phyloP scores from a whole-genome alignment of 2,797 vertebrate genomes.

The Myiotriccus ornatus region DNA sequence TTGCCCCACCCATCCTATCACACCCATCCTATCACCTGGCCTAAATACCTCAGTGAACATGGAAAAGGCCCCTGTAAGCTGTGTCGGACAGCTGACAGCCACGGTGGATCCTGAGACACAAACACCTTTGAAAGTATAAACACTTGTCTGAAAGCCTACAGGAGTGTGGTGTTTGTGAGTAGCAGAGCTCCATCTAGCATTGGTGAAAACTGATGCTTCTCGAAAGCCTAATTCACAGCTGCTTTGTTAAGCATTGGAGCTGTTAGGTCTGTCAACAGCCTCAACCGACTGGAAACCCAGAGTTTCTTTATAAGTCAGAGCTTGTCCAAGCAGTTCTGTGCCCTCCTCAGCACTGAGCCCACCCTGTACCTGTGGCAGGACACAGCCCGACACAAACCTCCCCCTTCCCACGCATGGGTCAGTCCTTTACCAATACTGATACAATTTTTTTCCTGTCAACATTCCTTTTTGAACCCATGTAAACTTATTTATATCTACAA shows the following conservation, averaged over 20 bases:
- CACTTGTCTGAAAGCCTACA: background rate
- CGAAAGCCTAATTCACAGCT: background rate
- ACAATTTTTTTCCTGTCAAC: too few relatives aligned
- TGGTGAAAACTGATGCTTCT: background rate
- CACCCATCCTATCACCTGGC: background rate
- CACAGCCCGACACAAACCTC: background rate
- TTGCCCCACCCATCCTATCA: background rate
- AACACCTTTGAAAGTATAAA: background rate
- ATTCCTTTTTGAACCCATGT: background rate
- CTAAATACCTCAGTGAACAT: background rate
- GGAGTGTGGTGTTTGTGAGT: background rate
- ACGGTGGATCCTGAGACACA: background rate
- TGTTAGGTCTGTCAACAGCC: background rate
- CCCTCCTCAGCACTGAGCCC: background rate
- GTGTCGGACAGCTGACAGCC: background rate
- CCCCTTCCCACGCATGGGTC: background rate
- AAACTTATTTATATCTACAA: background rate
- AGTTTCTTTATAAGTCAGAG: background rate
- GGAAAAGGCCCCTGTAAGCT: background rate
- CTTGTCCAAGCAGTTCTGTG: background rate
- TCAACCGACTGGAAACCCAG: background rate
- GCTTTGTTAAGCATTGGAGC: background rate
- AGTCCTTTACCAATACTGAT: background rate
- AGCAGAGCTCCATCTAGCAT: slow-evolving; percentile 64
- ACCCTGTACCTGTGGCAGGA: background rate